Base-by-base conservation (phyloP, 1,140 invertebrate genomes). In the Drosophila takahashii region DNA sequence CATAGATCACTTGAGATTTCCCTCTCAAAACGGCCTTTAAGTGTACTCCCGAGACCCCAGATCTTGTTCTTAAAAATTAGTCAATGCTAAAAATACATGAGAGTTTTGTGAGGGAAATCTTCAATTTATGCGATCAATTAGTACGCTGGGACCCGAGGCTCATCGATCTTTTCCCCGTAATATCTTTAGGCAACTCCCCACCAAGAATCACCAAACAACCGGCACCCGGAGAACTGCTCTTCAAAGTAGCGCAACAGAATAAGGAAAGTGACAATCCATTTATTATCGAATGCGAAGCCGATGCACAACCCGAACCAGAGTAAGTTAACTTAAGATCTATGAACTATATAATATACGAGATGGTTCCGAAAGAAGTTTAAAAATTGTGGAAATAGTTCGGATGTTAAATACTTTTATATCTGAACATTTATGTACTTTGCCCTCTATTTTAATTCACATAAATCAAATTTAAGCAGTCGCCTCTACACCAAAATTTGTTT, bases 221-320 rank as follows among this genome's bases (percentile, higher is more conserved):
- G 29, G 96, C 96, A 36, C 95, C 96, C 54, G 97, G 97, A 91
- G 97, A 98, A 93, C 93, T 97, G 73, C 94, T 98, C 42, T 98
- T 98, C 93, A 97, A 98, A 95, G 97, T 98, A 57, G 96, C 96
- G 42, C 94, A 95, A 86, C 94, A 94, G 74, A 93, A 93, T 41
- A 96, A 95, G 77, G 97, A 98, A 93, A 97, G 96, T 92, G 96
- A 98, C 92, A 98, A 97, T 93, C 97, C 97, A 45, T 98, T 98
- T 93, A 95, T 97, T 69, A 97, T 98, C 75, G 97, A 98, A 93
- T 98, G 98, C 90, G 97, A 98, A 93, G 97, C 98, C 13, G 96
- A 97, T 92, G 97, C 97, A 79, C 96, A 98, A 93, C 98, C 97
- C 16, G 95, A 95, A 57, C 97, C 97, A 44, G 96, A 94, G 96